Conservation (phyloP, 2,888 invertebrate species). For the Eupsilia transversa region DNA sequence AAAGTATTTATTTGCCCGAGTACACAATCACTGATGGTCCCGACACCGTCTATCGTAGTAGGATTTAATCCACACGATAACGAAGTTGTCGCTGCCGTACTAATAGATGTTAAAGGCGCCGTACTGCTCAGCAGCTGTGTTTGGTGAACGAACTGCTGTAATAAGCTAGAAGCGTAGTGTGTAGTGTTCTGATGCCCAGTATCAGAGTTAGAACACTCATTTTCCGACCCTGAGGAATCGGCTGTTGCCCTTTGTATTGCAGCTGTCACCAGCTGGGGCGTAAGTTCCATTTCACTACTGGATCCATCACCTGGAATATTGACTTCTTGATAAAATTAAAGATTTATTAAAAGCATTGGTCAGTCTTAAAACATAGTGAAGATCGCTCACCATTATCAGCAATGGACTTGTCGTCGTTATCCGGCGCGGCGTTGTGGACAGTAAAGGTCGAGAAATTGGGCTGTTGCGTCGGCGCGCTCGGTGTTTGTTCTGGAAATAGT, state of each 20-base stretch:
- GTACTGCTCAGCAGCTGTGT: conserved; percentile 92
- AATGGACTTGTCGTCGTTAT: conserved; percentile 88
- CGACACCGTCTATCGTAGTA: conserved; percentile 80
- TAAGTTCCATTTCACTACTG: conserved; percentile 94
- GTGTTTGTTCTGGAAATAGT: conserved; percentile 93
- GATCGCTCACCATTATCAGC: conserved; percentile 86
- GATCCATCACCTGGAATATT: conserved; percentile 90
- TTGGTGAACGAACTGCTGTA: conserved; percentile 95
- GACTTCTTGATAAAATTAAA: conserved; percentile 30
- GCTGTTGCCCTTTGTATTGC: conserved; percentile 93
- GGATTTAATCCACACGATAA: conserved; percentile 76
- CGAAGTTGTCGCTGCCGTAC: conserved; percentile 72
- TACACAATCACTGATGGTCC: conserved; percentile 83
- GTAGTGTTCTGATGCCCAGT: conserved; percentile 89
- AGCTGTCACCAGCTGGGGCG: conserved; percentile 93
- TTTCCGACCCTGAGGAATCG: conserved; percentile 93
- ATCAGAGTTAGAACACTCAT: conserved; percentile 91
- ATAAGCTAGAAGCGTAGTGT: conserved; percentile 93
- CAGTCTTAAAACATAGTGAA: not conserved
- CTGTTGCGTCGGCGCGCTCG: conserved; percentile 90
- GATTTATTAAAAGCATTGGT: not conserved
- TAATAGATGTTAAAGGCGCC: conserved; percentile 81
- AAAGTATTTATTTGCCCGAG: conserved; percentile 85
- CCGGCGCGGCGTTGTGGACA: conserved; percentile 83
- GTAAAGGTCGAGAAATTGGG: conserved; percentile 90